Evolutionary conservation across 2,113 vertebrate species (phyloP).

Genomic region (Solenodon paradoxus): DNA sequence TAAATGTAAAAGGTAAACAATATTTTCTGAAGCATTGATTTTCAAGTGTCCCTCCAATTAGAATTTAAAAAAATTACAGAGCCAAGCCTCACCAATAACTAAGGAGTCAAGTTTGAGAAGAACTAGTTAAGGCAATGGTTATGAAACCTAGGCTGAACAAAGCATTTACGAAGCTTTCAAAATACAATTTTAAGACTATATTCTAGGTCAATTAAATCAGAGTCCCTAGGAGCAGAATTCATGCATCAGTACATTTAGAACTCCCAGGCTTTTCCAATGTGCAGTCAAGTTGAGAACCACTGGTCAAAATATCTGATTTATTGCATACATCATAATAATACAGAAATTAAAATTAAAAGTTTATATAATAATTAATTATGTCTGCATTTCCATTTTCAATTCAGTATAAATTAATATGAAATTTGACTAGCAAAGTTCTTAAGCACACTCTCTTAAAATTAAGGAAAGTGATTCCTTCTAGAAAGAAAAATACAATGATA

Average conservation of each 20-base stretch:
- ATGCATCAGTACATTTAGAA: not conserved
- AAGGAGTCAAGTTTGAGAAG: not conserved
- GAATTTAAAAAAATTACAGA: not conserved
- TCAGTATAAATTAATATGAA: not conserved
- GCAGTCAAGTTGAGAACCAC: not conserved
- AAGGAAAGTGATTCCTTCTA: not conserved
- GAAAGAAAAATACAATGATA: not conserved
- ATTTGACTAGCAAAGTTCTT: not conserved
- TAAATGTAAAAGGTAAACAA: conserved; percentile 9
- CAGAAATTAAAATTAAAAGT: not conserved
- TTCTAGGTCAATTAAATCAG: not conserved
- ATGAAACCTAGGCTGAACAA: not conserved
- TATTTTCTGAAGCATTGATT: not conserved
- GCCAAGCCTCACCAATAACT: not conserved
- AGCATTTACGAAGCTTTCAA: not conserved
- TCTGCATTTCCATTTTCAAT: not conserved
- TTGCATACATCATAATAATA: not conserved
- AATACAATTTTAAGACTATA: not conserved
- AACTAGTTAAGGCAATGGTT: not conserved
- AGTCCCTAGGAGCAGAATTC: not conserved
- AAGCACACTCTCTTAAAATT: not conserved
- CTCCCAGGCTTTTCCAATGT: not conserved
- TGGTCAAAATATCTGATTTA: not conserved
- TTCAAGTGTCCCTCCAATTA: not conserved
- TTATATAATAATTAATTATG: not conserved